Conservation (phyloP, 2,797 vertebrate genomes). For the Acrossocheilus fasciatus region DNA sequence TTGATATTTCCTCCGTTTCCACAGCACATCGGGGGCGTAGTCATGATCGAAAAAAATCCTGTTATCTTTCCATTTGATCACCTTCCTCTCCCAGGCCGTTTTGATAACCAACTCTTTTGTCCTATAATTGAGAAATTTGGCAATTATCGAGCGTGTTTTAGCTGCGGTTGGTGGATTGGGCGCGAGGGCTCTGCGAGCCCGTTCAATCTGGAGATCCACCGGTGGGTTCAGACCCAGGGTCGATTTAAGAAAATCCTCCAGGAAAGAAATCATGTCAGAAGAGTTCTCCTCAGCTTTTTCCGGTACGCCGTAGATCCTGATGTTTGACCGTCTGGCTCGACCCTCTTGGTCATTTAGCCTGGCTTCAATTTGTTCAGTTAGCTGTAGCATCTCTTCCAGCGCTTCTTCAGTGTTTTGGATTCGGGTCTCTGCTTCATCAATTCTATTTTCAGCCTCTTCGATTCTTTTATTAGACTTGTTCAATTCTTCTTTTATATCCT, state of each 20-base stretch:
- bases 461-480: too few species aligned
- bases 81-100: neutral
- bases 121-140: neutral
- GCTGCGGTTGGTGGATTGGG: neutral
- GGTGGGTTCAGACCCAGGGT: neutral
- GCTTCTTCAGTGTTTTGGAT: too few species aligned
- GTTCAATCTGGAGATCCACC: neutral
- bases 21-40: neutral
- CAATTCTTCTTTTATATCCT: too few species aligned
- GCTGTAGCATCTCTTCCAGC: too few species aligned
- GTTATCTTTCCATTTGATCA: neutral
- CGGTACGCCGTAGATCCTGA: too few species aligned
- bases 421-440: too few species aligned
- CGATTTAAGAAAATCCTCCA: neutral
- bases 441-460: too few species aligned
- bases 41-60: neutral
- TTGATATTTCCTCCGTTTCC: constrained; percentile 8
- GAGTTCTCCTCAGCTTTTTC: too few species aligned
- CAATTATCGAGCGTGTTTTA: neutral
- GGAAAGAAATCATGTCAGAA: too few species aligned
- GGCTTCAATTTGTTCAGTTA: too few species aligned
- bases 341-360: too few species aligned
- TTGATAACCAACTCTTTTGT: neutral
- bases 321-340: too few species aligned
- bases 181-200: neutral